Conservation (phyloP, 1,140 invertebrate genomes). For the Lepidotrigona ventralis region DNA sequence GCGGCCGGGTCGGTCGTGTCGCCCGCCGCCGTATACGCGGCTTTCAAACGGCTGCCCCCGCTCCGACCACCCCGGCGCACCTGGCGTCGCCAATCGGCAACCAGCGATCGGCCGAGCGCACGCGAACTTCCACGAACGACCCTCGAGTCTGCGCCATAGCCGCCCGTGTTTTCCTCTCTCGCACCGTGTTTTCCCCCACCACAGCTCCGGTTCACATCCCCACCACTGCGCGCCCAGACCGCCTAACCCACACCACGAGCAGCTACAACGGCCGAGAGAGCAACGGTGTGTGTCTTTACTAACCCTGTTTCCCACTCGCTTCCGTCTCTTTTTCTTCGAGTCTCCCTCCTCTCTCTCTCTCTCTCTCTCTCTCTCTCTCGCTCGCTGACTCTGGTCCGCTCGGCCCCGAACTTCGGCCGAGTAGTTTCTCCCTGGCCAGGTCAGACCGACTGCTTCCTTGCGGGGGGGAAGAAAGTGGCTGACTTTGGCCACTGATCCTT, state of each 20-base stretch:
- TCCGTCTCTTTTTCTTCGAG: conserved; percentile 36
- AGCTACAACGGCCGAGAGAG: neutral
- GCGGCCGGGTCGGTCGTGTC: conserved; percentile 51
- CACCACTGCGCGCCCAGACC: neutral
- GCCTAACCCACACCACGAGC: neutral
- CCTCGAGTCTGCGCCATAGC: conserved; percentile 54
- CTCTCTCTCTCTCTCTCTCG: conserved; percentile 8
- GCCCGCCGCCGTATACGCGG: conserved; percentile 63
- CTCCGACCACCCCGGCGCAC: conserved; percentile 42
- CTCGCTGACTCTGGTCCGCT: neutral
- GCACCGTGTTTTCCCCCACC: conserved; percentile 14
- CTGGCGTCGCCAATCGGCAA: conserved; percentile 53
- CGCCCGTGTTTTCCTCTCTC: conserved; percentile 40
- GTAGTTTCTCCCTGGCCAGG: neutral
- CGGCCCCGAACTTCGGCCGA: no score
- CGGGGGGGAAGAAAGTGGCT: neutral
- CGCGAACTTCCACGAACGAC: conserved; percentile 49
- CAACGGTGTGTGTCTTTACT: conserved; percentile 31
- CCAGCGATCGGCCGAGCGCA: conserved; percentile 28
- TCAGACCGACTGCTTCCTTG: neutral
- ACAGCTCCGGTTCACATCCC: neutral
- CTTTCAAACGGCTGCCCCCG: conserved; percentile 73
- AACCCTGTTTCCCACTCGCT: conserved; percentile 35
- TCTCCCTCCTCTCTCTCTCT: conserved; percentile 16
- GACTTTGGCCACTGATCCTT: neutral